Base-by-base conservation (phyloP, 2,888 invertebrate genomes). In the Atherix ibis region DNA sequence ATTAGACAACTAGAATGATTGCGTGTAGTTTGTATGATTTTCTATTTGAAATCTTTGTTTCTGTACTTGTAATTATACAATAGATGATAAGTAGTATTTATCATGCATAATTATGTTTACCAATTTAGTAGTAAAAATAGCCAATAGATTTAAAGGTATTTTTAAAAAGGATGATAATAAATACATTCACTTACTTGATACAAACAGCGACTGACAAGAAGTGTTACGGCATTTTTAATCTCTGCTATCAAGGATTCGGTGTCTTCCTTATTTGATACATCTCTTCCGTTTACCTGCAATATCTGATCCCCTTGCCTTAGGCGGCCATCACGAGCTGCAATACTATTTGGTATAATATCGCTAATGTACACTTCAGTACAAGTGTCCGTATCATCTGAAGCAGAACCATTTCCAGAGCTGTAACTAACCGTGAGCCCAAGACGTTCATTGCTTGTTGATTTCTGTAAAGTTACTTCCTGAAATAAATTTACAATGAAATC, bases 371-470 rank as follows among this genome's bases (percentile, higher is more conserved):
- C 70, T 51, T 74, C 74, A 22, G 68, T 40, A 34, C 39, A 40
- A 14, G 39, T 68, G 44, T 66, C 62, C 5, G 34, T 34, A 12
- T 34, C 34, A n/a, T 34, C 34, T 10, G 34, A 34, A 16, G 67
- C 64, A 22, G 22, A 22, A 22, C 10, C 10, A 22, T 22, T 22
- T 17, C 67, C 64, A 10, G 68, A 68, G 47, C 73, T 74, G 51
- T 74, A 76, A 54, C 73, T 76, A 31, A 78, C 66, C 16, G 76
- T 74, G 38, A 78, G 58, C 4, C 78, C 78, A 6, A 79, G 58
- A 49, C 71, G 71, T 51, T 73, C 73, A 38, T 67, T 66, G 38
- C 65, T 65, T 29, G 61, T 63, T 18, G 62, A 61, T 48, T 73
- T 69, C 40, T 67, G 61, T 38, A 77, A 57, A 19, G 71, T 71